Percentiles rank a stretch among this genome's conserved stretches.
These are phyloP conservation scores for Elanus axillaris DNA, from an alignment of 2,113 vertebrate genomes.

Conservation along the genomic window DNA sequence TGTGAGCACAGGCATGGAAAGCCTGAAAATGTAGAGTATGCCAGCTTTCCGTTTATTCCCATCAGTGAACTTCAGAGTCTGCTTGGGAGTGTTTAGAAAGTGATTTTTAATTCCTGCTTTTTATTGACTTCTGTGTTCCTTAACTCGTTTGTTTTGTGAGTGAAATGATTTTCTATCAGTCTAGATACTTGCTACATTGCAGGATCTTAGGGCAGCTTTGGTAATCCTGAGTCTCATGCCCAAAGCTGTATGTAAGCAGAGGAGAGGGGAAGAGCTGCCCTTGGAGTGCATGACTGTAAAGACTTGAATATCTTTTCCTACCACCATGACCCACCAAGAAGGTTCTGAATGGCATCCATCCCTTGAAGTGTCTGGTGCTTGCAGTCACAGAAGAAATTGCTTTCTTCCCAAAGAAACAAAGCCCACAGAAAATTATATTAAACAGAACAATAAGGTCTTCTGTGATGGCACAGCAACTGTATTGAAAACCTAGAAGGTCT, in stretches of 20 bases:
- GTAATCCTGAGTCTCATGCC: not conserved
- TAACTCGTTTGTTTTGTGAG: not conserved
- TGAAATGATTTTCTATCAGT: not conserved
- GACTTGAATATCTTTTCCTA: not conserved
- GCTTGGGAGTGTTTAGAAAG: not conserved
- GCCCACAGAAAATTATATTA: not conserved
- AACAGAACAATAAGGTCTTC: not conserved
- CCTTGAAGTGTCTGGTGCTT: not conserved
- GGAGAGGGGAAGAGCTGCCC: not conserved
- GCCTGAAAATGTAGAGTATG: not conserved
- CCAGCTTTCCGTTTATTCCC: not conserved
- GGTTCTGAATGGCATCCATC: not conserved
- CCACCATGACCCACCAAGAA: not conserved
- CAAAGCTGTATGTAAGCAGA: not conserved
- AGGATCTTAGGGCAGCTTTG: not conserved
- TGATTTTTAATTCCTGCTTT: not conserved
- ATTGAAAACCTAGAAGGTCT: not conserved
- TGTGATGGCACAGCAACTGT: not conserved
- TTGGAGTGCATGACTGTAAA: not conserved
- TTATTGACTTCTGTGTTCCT: not conserved
- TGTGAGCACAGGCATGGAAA: not conserved
- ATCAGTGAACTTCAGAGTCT: not conserved
- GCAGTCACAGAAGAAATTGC: not conserved
- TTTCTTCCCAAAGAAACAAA: not conserved
- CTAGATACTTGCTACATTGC: not conserved